Conservation (phyloP, 2,113 vertebrate species). For the Columba livia region DNA sequence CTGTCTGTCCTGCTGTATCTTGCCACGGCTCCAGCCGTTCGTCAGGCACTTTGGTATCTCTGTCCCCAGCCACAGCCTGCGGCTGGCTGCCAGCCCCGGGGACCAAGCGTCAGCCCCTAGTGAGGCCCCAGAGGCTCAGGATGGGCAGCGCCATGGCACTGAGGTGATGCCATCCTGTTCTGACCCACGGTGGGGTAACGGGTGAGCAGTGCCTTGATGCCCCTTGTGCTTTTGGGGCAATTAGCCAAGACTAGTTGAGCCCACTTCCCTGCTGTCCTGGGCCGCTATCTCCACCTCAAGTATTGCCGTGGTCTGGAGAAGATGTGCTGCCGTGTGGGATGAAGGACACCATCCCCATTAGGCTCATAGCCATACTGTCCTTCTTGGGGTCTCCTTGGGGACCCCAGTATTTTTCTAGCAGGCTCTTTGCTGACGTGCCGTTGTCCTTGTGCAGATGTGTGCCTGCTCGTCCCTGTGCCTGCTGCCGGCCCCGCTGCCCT, state of each 20-base stretch:
- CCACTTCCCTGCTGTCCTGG: not conserved
- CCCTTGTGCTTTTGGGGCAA: not conserved
- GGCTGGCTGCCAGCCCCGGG: not conserved
- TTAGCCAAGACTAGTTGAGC: not conserved
- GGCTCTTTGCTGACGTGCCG: not conserved
- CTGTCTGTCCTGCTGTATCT: not conserved
- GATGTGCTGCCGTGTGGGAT: not conserved
- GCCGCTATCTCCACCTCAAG: too few relatives aligned
- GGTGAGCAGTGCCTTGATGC: not conserved
- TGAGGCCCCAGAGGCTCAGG: not conserved
- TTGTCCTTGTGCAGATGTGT: not conserved
- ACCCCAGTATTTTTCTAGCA: not conserved
- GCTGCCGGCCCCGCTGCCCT: accelerated
- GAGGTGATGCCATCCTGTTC: not conserved
- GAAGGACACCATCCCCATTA: not conserved
- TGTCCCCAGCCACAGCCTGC: not conserved
- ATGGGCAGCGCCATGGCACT: not conserved
- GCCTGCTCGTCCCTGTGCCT: accelerated
- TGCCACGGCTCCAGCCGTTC: not conserved
- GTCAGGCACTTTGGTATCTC: not conserved
- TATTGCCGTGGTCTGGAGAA: not conserved
- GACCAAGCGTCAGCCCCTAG: not conserved
- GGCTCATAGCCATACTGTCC: not conserved
- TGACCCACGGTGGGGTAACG: not conserved
- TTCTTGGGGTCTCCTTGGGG: not conserved